Evolutionary conservation across 2,113 vertebrate genomes (phyloP), one percentile per base, ranked within the genome.

Genomic region (Nesogale talazaci): DNA sequence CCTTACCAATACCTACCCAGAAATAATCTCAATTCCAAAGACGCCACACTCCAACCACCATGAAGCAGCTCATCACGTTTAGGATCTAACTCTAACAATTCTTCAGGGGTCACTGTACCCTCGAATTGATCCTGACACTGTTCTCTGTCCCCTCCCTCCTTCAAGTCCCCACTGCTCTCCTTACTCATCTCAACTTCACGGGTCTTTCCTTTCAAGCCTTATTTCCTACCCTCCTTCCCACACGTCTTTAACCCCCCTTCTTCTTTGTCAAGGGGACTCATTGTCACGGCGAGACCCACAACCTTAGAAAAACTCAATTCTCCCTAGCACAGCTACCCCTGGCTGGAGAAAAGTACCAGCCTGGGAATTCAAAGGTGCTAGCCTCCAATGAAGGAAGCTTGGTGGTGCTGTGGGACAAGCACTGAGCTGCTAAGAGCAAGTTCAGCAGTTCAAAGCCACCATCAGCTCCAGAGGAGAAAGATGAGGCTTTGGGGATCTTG

Each of bases 251-350:
- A 36, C 31, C 85, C 69, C 31, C 65, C 46, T 36, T 63, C 57
- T 38, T n/a, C 79, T 77, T 38, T 23, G 10, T 52, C 46, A 52
- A 52, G 46, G 46, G 46, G 46, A 12, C 46, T 52, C 42, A 29
- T 15, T 7, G 15, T 92, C 25, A 59, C 77, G 74, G 42, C 69
- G 65, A 67, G 93, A 57, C 29, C 40, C 27, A 52, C 1, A 2
- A 9, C 40, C 0, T 0, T 2, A 10, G 4, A 6, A 31, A 88
- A 72, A 76, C 11, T n/a, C 27, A n/a, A 0, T 6, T 20, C 79
- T 46, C 59, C 3, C 59, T 16, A 22, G 8, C 15, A 22, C 25
- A 77, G 77, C 76, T 4, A 15, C 34, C 4, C 25, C 3, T 14
- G 25, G 36, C 36, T 67, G 29, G 40, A 25, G 65, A 38, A 38